Base-by-base conservation (phyloP, 1,140 invertebrate genomes). In the Magallana angulata region DNA sequence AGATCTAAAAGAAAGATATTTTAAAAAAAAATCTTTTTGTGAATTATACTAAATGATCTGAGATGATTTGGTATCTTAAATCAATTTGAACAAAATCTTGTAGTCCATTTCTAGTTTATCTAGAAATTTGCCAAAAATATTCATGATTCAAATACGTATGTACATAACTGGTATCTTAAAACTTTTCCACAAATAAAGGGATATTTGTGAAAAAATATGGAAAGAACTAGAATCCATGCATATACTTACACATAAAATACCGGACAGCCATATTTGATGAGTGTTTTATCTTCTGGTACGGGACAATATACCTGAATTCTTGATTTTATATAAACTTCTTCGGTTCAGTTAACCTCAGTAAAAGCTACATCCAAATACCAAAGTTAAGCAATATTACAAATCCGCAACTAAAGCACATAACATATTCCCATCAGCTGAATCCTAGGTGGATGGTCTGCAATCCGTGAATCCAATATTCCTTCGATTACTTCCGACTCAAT, bases 231-330 rank as follows among this genome's bases (percentile, higher is more conserved):
- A 48, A 48, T 48, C 36, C 36, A 48, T 48, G 36, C 36, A 48
- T 48, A 76, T 76, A 76, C 68, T 76, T 76, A 76, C 68, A 76
- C 24, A 76, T 30, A 4, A 30, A 30, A 76, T 76, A 76, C 30
- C 7, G 24, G 68, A 76, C 68, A 76, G 68, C 68, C 68, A 76
- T 76, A 30, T 76, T 76, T 76, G 68, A 76, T 76, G 24, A 76
- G 24, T 30, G 68, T 30, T 12, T 76, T 30, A 76, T 76, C 68
- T 76, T 76, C 68, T 76, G 24, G 24, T 36, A 30, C 36, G 68
- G 68, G 68, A 76, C 68, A 76, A 76, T 48, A 48, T 5, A 76
- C 12, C 18, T 76, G 24, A 48, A 48, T 76, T 30, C 36, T 76
- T 30, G 24, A 12, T 30, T 30, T 76, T 30, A 76, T 18, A 9